Base-by-base conservation (phyloP, 2,113 vertebrate species). In the Sprattus sprattus region DNA sequence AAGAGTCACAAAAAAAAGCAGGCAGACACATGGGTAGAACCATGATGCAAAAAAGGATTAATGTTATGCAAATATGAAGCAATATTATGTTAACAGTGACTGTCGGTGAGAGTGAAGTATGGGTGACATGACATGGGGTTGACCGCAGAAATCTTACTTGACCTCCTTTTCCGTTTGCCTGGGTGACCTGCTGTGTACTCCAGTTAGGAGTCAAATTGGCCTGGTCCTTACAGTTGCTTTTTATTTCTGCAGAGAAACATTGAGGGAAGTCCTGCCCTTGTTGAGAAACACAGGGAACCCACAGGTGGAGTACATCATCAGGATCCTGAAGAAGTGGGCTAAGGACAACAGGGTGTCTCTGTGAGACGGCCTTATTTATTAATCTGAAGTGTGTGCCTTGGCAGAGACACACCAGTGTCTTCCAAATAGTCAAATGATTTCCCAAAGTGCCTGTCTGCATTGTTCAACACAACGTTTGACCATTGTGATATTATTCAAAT, bases 311-410 rank as follows among this genome's bases (percentile, higher is more conserved):
- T 99, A 99, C 90, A 97, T 99, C 90, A 95, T 98, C 88, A 95
- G 97, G 60, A 91, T 95, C 88, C 94, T 99, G 94, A 98, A 96
- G 93, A 99, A 99, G 88, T 99, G 98, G 98, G 98, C 97, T 92
- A 99, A 99, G 91, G 98, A 99, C 87, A 99, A 99, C 93, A 91
- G 96, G 93, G 96, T 99, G 0, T 89, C 96, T 81, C 50, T 98
- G 45, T 97, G 91, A 91, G n/a, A 32, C 28, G 1, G 25, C 67
- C 4, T 71, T 71, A 71, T 71, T 71, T 28, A 28, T 71, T 71
- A 0, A 71, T 32, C 67, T 71, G 67, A 71, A 71, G 1, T 9
- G 25, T 71, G 67, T 25, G 11, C 67, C 7, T 71, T 25, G n/a
- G 67, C 25, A 28, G 9, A 71, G 9, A 32, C 67, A 32, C 67